Base-by-base conservation (phyloP, 92 coral and sea anemone species). In the Porites divaricata region DNA sequence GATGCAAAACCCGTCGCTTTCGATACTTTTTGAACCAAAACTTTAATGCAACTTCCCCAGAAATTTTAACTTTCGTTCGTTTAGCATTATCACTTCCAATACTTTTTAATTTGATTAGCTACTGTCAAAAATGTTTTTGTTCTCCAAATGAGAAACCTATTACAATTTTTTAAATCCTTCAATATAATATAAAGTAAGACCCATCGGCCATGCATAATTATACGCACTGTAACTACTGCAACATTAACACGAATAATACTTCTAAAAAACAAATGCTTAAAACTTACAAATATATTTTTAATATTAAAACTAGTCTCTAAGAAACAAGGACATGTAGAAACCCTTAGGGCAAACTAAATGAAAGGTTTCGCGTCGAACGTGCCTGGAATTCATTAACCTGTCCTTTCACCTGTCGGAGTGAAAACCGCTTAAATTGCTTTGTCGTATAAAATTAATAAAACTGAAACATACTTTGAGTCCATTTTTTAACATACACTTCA, bases 321-420 rank as follows among this genome's bases (percentile, higher is more conserved):
- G 59, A 54, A 15, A 12, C 59, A 8, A 54, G 59, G 2, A 11
- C 14, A 15, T 54, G 13, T 54, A 2, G 13, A 54, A 54, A 54
- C 10, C 14, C 13, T 54, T 54, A 11, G 19, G 1, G 58, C 25
- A 19, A 19, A 17, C 26, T 72, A 25, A 1, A 45, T n/a, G 13
- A 5, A 72, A 17, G 28, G 9, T 35, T 69, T 69, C 74, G 74
- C 53, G 64, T 52, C 50, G 71, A 24, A 77, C 81, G 81, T 63
- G 62, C 56, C 21, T 20, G 25, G 69, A 59, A 76, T 59, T 61
- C 35, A 76, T 76, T 76, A 76, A 1, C 54, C 14, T 66, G 25
- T 22, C 16, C 16, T 22, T 66, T 75, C 79, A 75, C 50, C 79
- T 57, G 79, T 75, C 24, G 16, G 21, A 14, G 23, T 17, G 50